Conservation (phyloP, 2,113 vertebrate genomes). For the Alouatta palliata region DNA sequence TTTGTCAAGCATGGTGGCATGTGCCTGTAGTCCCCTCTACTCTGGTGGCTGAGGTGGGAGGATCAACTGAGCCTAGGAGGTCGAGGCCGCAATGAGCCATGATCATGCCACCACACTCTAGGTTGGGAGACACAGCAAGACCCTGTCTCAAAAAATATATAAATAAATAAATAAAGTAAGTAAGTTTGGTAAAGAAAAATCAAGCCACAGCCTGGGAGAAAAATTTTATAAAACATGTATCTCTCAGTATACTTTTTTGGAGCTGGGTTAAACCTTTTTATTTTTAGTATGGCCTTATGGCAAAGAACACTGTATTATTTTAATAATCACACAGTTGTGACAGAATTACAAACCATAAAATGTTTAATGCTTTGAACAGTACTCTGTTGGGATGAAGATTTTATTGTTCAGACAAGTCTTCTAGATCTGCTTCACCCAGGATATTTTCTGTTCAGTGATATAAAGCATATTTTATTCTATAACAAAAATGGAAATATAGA, state of each 20-base stretch:
- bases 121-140: too few species aligned
- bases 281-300: conserved; percentile 96
- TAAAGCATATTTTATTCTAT: conserved; percentile 99
- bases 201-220: background rate
- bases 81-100: too few species aligned
- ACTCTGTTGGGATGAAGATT: conserved; percentile 98
- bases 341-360: conserved; percentile 89
- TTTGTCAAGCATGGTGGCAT: too few species aligned
- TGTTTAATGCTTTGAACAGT: conserved; percentile 95
- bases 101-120: too few species aligned
- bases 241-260: conserved; percentile 99
- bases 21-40: too few species aligned
- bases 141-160: too few species aligned
- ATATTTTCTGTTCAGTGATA: conserved; percentile 99
- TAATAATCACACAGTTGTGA: conserved; percentile 94
- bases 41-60: too few species aligned
- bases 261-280: conserved; percentile 99
- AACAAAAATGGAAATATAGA: conserved; percentile 94
- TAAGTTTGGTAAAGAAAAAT: background rate
- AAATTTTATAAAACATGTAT: background rate
- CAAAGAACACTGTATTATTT: conserved; percentile 99
- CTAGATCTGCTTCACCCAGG: conserved; percentile 95
- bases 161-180: too few species aligned
- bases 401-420: conserved; percentile 96
- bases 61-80: too few species aligned